Evolutionary conservation across 2,888 invertebrate genomes (phyloP), one percentile per base, ranked within the genome.

Genomic region (Apotomis capreana): DNA sequence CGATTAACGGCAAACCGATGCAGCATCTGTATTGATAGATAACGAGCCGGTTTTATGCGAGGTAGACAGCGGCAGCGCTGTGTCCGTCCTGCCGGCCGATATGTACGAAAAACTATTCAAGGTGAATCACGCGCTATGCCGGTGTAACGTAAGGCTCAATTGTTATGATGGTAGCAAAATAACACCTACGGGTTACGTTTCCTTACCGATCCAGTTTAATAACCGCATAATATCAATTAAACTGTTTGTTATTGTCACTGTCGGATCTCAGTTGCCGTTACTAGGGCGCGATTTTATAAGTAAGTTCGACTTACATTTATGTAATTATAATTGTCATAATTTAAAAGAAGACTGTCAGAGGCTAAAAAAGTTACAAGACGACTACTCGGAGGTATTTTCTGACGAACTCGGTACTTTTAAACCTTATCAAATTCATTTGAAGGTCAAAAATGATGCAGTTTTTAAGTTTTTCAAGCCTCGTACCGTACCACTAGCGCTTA

Each of bases 401-500:
- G 46, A 74, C 54, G 73, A 74, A 55, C 49, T 73, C n/a, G 74
- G 72, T 3, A 58, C 49, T 15, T 76, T 76, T 54, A 76, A 74
- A 36, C 69, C 74, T 49, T 74, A 70, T 63, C 67, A 76, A 63
- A 51, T 76, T 13, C 44, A 46, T 10, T 73, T 76, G 49, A 70
- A 73, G n/a, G 13, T n/a, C n/a, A n/a, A n/a, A n/a, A n/a, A n/a
- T n/a, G n/a, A n/a, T 51, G 65, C 70, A 0, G 26, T 62, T 6
- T 60, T 71, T 12, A 71, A 65, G 26, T 74, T 76, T 69, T 76
- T 74, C 57, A 75, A 76, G 46, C 73, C 73, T 5, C 52, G 75
- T 5, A 49, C 75, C 5, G 73, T 74, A 9, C 73, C 76, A 1
- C 65, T 75, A 49, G 75, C 74, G 0, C 70, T 76, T n/a, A 73